Conservation (phyloP, 2,888 invertebrate genomes). For the Crocallis elinguaria region DNA sequence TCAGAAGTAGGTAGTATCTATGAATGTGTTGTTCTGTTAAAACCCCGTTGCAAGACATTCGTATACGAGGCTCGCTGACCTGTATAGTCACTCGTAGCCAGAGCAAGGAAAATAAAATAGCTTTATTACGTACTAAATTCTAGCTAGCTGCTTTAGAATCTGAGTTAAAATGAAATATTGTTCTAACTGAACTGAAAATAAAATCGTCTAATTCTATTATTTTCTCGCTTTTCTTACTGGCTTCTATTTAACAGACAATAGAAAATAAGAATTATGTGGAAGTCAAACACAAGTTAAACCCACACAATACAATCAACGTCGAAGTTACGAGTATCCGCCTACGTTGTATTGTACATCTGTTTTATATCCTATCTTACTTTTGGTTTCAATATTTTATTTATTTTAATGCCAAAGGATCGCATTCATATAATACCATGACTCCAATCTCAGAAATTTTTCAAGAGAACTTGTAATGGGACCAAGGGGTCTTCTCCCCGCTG, state of each 20-base stretch:
- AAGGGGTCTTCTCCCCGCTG: too few species aligned
- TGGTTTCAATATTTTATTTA: neutral
- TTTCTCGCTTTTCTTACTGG: neutral
- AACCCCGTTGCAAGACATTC: too few species aligned
- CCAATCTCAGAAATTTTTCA: too few species aligned
- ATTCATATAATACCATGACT: too few species aligned
- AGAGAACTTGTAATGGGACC: too few species aligned
- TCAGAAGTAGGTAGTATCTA: too few species aligned
- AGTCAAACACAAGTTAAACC: constrained; percentile 13
- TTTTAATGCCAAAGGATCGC: neutral
- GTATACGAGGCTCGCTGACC: too few species aligned
- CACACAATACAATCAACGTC: constrained; percentile 15
- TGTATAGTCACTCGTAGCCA: too few species aligned
- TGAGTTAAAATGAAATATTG: neutral
- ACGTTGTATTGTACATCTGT: constrained; percentile 3
- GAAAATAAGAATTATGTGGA: constrained; percentile 4
- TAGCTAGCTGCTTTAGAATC: neutral
- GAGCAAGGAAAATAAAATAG: too few species aligned
- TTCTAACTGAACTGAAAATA: neutral
- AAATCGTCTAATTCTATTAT: neutral
- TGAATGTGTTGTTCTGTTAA: too few species aligned
- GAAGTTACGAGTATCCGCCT: constrained; percentile 14
- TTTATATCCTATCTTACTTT: constrained; percentile 9
- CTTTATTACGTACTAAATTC: too few species aligned
- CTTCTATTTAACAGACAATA: constrained; percentile 5